These are phyloP conservation scores for Physella acuta DNA, from an alignment of 1,140 invertebrate genomes.

Conservation along the genomic window DNA sequence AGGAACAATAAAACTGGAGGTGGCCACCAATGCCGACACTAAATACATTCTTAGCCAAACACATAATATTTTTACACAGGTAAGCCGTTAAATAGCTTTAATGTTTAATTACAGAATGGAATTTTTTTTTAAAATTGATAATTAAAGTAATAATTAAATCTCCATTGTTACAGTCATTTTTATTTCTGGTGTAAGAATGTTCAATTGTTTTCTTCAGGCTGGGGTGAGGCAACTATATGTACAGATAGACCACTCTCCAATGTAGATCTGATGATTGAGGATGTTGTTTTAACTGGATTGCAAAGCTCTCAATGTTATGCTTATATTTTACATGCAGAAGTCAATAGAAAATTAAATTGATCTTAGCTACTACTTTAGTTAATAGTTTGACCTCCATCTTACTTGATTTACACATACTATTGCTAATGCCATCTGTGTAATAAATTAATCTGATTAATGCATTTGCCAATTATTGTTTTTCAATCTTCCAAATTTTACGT, in stretches of 20 bases:
- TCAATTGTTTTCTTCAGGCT: conserved; percentile 63
- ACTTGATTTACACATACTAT: too few relatives aligned
- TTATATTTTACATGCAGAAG: too few relatives aligned
- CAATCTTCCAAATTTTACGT: too few relatives aligned
- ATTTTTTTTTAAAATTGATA: neutral
- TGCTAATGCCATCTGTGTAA: too few relatives aligned
- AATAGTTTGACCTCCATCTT: too few relatives aligned
- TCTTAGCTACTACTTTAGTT: too few relatives aligned
- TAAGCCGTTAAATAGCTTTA: conserved; percentile 27
- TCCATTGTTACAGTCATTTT: neutral
- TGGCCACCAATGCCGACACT: conserved; percentile 84
- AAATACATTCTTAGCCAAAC: conserved; percentile 89
- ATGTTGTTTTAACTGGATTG: too few relatives aligned
- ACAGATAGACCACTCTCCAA: conserved; percentile 72
- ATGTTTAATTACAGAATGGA: neutral
- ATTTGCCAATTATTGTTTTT: too few relatives aligned
- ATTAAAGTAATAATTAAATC: neutral
- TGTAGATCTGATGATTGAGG: conserved; percentile 41
- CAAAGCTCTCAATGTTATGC: too few relatives aligned
- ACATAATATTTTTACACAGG: conserved; percentile 83
- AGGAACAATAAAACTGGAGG: conserved; percentile 90
- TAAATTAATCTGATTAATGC: too few relatives aligned
- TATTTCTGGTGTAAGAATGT: neutral
- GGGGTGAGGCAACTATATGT: conserved; percentile 89
- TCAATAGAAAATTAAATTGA: too few relatives aligned